Conservation (phyloP, 1,140 invertebrate genomes). For the Bilobella aurantiaca region DNA sequence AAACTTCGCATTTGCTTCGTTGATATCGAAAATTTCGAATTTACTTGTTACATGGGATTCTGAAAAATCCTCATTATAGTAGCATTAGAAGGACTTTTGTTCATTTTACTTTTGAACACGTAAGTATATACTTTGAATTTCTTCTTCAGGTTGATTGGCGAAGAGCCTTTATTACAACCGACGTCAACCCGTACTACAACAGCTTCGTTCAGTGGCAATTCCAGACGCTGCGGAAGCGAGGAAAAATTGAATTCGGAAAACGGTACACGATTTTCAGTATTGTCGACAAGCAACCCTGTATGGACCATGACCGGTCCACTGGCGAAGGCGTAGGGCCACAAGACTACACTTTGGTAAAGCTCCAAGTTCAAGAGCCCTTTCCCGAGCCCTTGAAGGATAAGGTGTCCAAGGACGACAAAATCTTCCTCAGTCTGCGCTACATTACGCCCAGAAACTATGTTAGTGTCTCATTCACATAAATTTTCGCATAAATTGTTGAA, state of each 20-base stretch:
- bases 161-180: slow-evolving; percentile 93
- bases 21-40: no score
- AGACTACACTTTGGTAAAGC: slow-evolving; percentile 95
- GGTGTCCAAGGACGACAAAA: slow-evolving; percentile 40
- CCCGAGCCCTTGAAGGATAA: slow-evolving; percentile 61
- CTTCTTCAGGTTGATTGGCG: slow-evolving; percentile 82
- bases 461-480: slow-evolving; percentile 6
- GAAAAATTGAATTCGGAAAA: slow-evolving; percentile 94
- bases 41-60: no score
- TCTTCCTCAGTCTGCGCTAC: slow-evolving; percentile 95
- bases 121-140: no score
- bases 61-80: no score
- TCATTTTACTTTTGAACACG: no score
- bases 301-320: slow-evolving; percentile 92
- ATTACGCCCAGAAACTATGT: slow-evolving; percentile 94
- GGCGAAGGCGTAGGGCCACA: slow-evolving; percentile 97
- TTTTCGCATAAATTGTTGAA: no score
- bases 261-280: slow-evolving; percentile 95
- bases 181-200: slow-evolving; percentile 95
- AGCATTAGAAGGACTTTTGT: no score
- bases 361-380: slow-evolving; percentile 66
- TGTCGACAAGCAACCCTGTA: slow-evolving; percentile 93
- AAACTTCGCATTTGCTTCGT: no score
- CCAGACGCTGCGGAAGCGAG: slow-evolving; percentile 67
- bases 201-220: slow-evolving; percentile 98